Base-by-base conservation (phyloP, 2,888 invertebrate genomes). In the Lobophora halterata region DNA sequence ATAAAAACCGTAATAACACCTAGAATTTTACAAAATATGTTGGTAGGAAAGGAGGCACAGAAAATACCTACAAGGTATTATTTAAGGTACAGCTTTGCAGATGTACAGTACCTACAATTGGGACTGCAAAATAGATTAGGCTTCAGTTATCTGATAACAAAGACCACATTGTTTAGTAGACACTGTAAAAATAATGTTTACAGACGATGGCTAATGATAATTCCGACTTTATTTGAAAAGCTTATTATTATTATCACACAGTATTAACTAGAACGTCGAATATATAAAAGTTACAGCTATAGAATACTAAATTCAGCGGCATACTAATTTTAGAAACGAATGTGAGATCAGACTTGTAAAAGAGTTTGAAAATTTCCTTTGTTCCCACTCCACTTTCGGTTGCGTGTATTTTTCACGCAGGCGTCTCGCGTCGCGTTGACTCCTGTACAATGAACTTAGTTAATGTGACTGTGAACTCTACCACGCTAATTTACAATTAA, bases 191-290 rank as follows among this genome's bases (percentile, higher is more conserved):
- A 87, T 87, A 86, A 85, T 79, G 74, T 79, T 79, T 77, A 77
- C 78, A 80, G 82, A 85, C 74, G 78, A 82, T 85, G 83, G 74
- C 83, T 80, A 82, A 86, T 75, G 58, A 72, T 86, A 82, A 77
- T 81, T 71, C 65, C 75, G 71, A 81, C 85, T 85, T n/a, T n/a
- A 71, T 77, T 47, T 79, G 77, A 77, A 79, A 83, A 87, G 87
- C 86, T 86, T 87, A 86, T 67, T 63, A 58, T 78, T 86, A 86
- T 85, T 87, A 87, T 87, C 87, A 87, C 87, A 87, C 87, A 76
- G 63, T 79, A 79, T 65, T 72, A 75, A 65, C 76, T 83, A 83
- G 69, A 79, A 79, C 76, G 64, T 75, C 59, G 73, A 79, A 65
- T 77, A 76, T 81, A 81, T 67, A 82, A 85, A 82, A 77, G 68